Evolutionary conservation across 1,140 invertebrate genomes (phyloP).

Genomic region (Tetragonula clypearis): DNA sequence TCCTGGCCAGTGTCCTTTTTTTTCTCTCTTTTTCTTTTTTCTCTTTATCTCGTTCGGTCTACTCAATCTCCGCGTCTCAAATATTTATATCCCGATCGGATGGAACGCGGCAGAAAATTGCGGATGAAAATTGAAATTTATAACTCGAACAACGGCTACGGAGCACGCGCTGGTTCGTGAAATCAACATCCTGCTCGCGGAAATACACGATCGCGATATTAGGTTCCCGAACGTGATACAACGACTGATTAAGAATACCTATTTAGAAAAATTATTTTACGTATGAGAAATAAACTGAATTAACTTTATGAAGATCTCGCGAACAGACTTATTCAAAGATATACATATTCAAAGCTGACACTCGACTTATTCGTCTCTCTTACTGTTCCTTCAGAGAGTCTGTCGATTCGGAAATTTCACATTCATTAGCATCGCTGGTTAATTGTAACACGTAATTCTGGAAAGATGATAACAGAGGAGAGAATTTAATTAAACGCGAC

Average conservation of each 20-base stretch:
- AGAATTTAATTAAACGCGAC: neutral
- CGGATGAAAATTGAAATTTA: constrained; percentile 17
- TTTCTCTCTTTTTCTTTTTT: neutral
- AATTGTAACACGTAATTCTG: neutral
- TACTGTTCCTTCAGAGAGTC: neutral
- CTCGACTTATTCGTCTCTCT: neutral
- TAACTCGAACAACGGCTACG: neutral
- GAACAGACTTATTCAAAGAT: neutral
- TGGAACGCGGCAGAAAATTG: neutral
- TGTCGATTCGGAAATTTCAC: neutral
- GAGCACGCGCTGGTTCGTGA: neutral
- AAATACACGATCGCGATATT: no score
- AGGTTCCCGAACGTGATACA: no score
- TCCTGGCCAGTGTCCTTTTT: constrained; percentile 38
- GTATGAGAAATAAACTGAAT: no score
- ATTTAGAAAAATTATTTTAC: no score
- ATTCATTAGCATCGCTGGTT: neutral
- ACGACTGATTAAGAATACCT: no score
- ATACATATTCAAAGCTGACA: neutral
- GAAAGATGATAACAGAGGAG: neutral
- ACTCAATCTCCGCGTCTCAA: constrained; percentile 22
- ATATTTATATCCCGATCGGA: constrained; percentile 42
- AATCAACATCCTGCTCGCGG: constrained; percentile 6
- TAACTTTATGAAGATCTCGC: no score
- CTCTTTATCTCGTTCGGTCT: neutral